A percentile compares a stretch with the other conserved stretches of the same genome.
Evolutionary conservation across 2,113 vertebrate species (phyloP).

Genomic region (Motacilla alba): DNA sequence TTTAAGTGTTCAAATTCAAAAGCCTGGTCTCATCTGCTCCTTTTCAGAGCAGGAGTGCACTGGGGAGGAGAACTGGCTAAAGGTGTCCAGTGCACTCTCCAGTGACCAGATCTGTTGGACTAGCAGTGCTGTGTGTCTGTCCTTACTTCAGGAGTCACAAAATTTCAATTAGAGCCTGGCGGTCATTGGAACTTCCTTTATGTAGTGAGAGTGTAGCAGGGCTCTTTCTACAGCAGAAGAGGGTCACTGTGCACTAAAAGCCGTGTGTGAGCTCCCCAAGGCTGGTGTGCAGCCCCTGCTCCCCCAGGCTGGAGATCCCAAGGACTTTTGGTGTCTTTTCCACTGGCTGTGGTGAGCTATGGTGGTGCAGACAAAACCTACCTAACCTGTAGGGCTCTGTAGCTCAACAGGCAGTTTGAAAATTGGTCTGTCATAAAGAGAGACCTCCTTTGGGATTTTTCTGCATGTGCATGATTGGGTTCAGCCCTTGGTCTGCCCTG

Average conservation of each 20-base stretch:
- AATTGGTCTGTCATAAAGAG: background rate
- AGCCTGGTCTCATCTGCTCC: background rate
- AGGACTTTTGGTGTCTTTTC: background rate
- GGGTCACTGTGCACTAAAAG: background rate
- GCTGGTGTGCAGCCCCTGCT: background rate
- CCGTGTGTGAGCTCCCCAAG: fast-evolving
- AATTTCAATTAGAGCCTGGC: background rate
- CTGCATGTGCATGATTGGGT: fast-evolving
- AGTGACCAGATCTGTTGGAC: background rate
- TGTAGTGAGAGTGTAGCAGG: background rate
- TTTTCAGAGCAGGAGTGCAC: background rate
- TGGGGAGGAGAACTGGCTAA: too few relatives aligned
- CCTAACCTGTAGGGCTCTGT: background rate
- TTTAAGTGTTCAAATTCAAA: fast-evolving
- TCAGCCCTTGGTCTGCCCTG: background rate
- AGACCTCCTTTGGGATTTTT: background rate
- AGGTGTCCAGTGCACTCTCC: background rate
- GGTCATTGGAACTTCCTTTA: background rate
- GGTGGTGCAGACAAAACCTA: fast-evolving
- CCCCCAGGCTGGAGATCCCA: background rate
- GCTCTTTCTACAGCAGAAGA: background rate
- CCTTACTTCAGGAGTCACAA: background rate
- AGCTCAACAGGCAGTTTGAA: background rate
- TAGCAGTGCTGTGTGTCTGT: background rate
- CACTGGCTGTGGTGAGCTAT: background rate